Percentiles rank a stretch among this genome's conserved stretches.
Conservation (phyloP, 2,113 vertebrate genomes). For the Oxyura jamaicensis region DNA sequence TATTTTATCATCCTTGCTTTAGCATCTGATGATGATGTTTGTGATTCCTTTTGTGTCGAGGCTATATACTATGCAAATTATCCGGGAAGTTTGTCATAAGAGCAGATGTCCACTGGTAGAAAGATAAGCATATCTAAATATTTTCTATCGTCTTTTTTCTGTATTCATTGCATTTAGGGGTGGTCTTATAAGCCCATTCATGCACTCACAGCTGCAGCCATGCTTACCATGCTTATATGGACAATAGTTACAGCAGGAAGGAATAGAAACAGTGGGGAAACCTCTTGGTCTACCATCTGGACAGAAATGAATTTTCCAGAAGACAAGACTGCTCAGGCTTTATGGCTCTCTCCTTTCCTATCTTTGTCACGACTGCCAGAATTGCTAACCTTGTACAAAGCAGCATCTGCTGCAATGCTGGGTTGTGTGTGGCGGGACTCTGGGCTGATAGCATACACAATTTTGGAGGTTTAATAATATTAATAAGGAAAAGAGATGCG, state of each 20-base stretch:
- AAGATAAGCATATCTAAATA: neutral
- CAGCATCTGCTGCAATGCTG: neutral
- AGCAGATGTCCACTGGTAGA: neutral
- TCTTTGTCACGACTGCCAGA: neutral
- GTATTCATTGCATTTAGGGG: neutral
- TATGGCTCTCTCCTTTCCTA: accelerated
- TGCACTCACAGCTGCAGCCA: neutral
- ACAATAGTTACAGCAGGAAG: neutral
- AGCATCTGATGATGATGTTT: neutral
- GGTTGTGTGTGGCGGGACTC: neutral
- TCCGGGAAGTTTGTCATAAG: neutral
- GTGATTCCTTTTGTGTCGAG: accelerated
- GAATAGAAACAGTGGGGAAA: neutral
- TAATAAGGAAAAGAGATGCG: neutral
- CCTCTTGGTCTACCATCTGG: neutral
- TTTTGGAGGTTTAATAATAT: neutral
- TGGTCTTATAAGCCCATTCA: neutral
- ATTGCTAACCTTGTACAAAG: neutral
- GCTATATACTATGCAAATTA: neutral
- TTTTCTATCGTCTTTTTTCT: neutral
- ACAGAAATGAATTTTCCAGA: neutral
- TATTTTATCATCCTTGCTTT: neutral
- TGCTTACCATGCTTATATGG: accelerated
- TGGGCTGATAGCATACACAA: too few relatives aligned
- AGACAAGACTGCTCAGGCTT: neutral